phyloP scores from a whole-genome alignment of 2,797 vertebrate genomes.

The Propithecus perrieri region DNA sequence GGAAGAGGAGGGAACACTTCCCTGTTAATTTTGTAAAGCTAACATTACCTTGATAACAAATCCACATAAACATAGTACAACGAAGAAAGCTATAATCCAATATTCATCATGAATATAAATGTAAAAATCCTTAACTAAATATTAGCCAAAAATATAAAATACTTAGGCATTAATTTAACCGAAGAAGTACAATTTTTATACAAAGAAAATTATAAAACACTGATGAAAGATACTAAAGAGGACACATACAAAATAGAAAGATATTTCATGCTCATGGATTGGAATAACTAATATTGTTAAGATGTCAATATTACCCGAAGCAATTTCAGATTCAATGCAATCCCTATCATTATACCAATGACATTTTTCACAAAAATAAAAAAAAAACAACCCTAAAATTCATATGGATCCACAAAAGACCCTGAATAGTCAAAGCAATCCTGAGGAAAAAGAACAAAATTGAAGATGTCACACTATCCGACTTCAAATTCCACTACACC shows the following conservation, averaged over 20 bases:
- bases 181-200: background rate
- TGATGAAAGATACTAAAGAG: background rate
- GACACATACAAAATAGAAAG: background rate
- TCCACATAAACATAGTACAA: background rate
- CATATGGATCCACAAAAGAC: too few relatives aligned
- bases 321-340: background rate
- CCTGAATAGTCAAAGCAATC: background rate
- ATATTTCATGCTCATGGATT: background rate
- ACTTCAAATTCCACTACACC: background rate
- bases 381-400: too few relatives aligned
- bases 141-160: background rate
- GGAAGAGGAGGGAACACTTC: too few relatives aligned
- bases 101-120: too few relatives aligned
- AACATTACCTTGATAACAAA: too few relatives aligned
- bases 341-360: background rate
- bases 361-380: too few relatives aligned
- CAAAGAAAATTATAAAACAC: background rate
- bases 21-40: too few relatives aligned
- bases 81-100: background rate
- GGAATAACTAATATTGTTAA: background rate
- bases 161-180: background rate
- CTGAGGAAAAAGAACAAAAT: background rate
- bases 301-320: background rate
- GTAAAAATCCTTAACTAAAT: too few relatives aligned
- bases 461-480: background rate